A percentile compares a stretch with the other conserved stretches of the same genome.
phyloP scores from a whole-genome alignment of 2,113 vertebrate species.

The Gymnobelideus leadbeateri region DNA sequence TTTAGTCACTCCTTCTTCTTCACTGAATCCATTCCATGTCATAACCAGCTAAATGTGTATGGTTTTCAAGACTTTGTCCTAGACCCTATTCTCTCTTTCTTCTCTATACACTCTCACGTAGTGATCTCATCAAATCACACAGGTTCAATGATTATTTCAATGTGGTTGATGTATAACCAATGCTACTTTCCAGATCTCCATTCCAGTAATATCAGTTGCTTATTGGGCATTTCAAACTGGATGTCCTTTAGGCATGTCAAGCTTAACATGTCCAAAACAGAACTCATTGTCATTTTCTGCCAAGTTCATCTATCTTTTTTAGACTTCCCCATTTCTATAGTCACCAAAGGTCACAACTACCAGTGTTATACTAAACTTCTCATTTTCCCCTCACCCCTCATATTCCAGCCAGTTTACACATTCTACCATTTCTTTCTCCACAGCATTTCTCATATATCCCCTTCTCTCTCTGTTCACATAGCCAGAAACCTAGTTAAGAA shows the following conservation, averaged over 20 bases:
- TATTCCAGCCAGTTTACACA: neutral
- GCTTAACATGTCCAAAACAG: neutral
- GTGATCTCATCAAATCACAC: neutral
- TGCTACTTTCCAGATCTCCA: neutral
- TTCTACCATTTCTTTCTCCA: neutral
- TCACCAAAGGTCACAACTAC: neutral
- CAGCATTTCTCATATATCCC: neutral
- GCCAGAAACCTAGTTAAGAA: neutral
- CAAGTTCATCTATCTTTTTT: neutral
- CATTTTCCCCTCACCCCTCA: neutral
- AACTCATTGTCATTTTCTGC: neutral
- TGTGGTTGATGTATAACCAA: neutral
- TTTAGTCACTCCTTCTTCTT: neutral
- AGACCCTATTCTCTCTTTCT: neutral
- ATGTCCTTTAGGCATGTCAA: neutral
- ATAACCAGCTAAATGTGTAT: neutral
- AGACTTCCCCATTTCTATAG: neutral
- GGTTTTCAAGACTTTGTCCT: neutral
- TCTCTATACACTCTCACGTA: neutral
- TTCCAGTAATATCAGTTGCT: neutral
- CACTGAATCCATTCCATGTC: neutral
- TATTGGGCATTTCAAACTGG: neutral
- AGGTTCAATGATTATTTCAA: neutral
- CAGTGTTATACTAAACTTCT: neutral
- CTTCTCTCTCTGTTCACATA: neutral